Base-by-base conservation (phyloP, 2,888 invertebrate genomes). In the Notodonta ziczac region DNA sequence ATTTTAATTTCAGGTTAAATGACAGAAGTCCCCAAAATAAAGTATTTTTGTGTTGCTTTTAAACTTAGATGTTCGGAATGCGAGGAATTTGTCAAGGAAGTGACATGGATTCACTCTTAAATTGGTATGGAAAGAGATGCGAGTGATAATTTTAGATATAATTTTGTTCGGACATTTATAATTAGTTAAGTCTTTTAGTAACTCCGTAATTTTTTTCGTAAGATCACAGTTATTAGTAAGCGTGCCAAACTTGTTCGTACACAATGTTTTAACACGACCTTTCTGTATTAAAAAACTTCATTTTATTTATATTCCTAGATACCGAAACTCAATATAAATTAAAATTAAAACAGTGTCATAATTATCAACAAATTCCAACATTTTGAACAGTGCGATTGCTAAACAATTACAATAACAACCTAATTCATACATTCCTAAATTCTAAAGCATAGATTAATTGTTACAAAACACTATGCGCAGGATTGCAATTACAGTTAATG, bases 1-100 rank as follows among this genome's bases (percentile, higher is more conserved):
- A 85, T 87, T 88, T 91, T 91, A 93, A 93, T 93, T 93, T 91
- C 87, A 87, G 90, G 92, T 91, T 90, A 91, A 91, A 87, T 87
- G 84, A 86, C 86, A 80, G 58, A 75, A 73, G 79, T 81, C 84
- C 84, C 84, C 81, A 73, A 77, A 71, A 65, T 63, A 63, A 69
- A 82, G 83, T 88, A 89, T 90, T 90, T 86, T 78, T 70, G 83
- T 81, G 77, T 75, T 70, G 69, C 76, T 78, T 76, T 73, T 72
- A 75, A 73, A 69, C 65, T 73, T 77, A 77, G 74, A 67, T 62
- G 60, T 64, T 66, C 58, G 66, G 79, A 82, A 85, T 82, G 83
- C 66, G 57, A 73, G 67, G 86, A 79, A 87, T 87, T 80, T 80
- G 80, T 82, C 81, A 77, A 69, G 74, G 72, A 59, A 48, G 61